phyloP scores from a whole-genome alignment of 2,113 vertebrate genomes.

The Notothenia coriiceps region DNA sequence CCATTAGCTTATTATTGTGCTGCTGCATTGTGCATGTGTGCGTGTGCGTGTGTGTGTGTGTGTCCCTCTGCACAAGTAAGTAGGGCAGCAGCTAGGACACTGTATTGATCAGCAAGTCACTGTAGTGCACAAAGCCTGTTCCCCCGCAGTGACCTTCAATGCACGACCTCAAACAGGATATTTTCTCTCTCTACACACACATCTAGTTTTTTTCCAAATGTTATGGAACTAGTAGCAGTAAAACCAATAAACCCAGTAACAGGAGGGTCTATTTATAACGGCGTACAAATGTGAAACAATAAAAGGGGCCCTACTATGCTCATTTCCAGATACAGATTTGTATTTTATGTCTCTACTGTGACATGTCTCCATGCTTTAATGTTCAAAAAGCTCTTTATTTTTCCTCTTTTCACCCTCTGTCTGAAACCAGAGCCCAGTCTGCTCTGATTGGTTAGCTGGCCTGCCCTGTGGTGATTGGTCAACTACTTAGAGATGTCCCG shows the following conservation, averaged over 20 bases:
- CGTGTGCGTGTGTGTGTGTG: neutral
- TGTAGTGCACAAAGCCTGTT: slow-evolving; percentile 40
- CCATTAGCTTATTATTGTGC: slow-evolving; percentile 11
- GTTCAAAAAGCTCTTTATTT: too few relatives aligned
- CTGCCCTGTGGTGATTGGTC: too few relatives aligned
- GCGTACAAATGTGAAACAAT: slow-evolving; percentile 2
- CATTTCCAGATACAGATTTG: too few relatives aligned
- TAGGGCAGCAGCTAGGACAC: slow-evolving; percentile 68
- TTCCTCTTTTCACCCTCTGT: too few relatives aligned
- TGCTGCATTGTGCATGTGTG: neutral
- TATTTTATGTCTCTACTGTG: too few relatives aligned
- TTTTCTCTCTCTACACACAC: neutral
- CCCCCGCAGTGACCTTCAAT: slow-evolving; percentile 67
- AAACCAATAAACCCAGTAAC: slow-evolving; percentile 41
- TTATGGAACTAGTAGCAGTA: slow-evolving; percentile 6
- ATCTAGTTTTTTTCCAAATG: slow-evolving; percentile 11
- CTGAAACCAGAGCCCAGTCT: too few relatives aligned
- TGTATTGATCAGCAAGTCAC: slow-evolving; percentile 69
- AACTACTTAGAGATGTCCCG: too few relatives aligned
- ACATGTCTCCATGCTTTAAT: too few relatives aligned
- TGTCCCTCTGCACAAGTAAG: slow-evolving; percentile 38
- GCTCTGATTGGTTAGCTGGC: too few relatives aligned
- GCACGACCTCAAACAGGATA: slow-evolving; percentile 16
- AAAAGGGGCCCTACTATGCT: too few relatives aligned
- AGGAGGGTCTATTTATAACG: neutral